phyloP scores from a whole-genome alignment of 2,113 vertebrate species.

The Xenopus borealis region DNA sequence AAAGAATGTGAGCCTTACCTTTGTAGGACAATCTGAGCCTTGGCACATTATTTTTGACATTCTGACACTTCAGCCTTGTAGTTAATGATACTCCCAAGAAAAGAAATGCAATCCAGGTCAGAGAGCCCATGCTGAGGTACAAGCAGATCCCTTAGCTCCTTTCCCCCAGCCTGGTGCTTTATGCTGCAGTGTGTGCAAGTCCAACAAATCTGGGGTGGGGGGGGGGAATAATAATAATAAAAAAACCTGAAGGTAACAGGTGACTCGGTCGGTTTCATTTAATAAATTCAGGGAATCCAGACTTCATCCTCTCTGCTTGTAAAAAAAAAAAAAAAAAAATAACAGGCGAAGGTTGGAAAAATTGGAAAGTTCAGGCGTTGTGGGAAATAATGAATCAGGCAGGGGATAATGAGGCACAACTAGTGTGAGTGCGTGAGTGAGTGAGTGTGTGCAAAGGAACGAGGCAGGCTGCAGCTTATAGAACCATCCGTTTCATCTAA shows the following conservation, averaged over 20 bases:
- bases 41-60: slow-evolving; percentile 83
- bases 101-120: slow-evolving; percentile 74
- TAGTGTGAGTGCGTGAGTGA: slow-evolving; percentile 43
- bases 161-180: slow-evolving; percentile 50
- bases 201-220: slow-evolving; percentile 37
- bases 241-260: slow-evolving; percentile 74
- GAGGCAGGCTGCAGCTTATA: slow-evolving; percentile 50
- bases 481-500: slow-evolving; percentile 56
- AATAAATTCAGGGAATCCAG: slow-evolving; percentile 53
- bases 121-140: slow-evolving; percentile 81
- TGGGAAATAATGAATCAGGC: slow-evolving; percentile 48
- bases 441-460: slow-evolving; percentile 36
- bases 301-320: slow-evolving; percentile 51
- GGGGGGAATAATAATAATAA: too few relatives aligned
- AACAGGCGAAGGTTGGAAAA: slow-evolving; percentile 40
- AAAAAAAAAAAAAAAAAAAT: slow-evolving; percentile 44
- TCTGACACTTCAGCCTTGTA: slow-evolving; percentile 70
- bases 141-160: slow-evolving; percentile 15
- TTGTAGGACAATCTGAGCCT: slow-evolving; percentile 92
- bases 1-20: slow-evolving; percentile 73
- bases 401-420: slow-evolving; percentile 61
- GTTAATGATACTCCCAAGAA: slow-evolving; percentile 75
- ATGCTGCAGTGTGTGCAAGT: slow-evolving; percentile 59
- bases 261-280: slow-evolving; percentile 71
- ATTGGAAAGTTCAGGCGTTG: slow-evolving; percentile 55